phyloP scores from a whole-genome alignment of 2,113 vertebrate genomes.

The Dolichallabes microphthalmus region DNA sequence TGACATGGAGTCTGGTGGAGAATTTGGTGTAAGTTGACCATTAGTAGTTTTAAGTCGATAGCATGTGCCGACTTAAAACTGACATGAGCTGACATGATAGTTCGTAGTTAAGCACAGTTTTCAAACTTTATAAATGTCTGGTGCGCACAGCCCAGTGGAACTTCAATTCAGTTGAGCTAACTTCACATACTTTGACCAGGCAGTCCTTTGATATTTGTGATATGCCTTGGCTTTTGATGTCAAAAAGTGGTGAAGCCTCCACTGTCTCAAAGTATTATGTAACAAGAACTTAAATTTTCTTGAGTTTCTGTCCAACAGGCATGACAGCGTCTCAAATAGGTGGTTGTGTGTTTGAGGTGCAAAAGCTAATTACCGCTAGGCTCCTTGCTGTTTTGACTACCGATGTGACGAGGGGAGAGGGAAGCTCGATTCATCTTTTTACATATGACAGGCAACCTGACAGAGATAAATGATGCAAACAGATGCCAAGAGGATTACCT shows the following conservation, averaged over 20 bases:
- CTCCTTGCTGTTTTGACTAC: neutral
- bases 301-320: neutral
- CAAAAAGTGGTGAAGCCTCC: neutral
- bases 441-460: neutral
- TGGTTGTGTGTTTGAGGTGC: neutral
- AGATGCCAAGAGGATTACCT: neutral
- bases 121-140: neutral
- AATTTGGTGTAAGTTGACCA: too few species aligned
- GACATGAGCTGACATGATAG: neutral
- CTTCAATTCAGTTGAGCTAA: too few species aligned
- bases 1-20: too few species aligned
- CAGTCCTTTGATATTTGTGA: neutral
- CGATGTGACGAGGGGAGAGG: neutral
- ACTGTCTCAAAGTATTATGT: neutral
- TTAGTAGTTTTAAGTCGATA: too few species aligned
- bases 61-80: neutral
- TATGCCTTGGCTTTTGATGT: neutral
- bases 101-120: neutral
- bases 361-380: conserved; percentile 4
- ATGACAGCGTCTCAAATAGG: neutral
- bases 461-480: conserved; percentile 6
- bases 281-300: neutral
- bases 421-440: conserved; percentile 3
- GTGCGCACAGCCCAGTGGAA: neutral
- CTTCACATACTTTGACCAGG: neutral